Percentiles rank a stretch among this genome's conserved stretches.
These are phyloP conservation scores for Pammene aurita DNA, from an alignment of 2,888 invertebrate genomes.

Conservation along the genomic window DNA sequence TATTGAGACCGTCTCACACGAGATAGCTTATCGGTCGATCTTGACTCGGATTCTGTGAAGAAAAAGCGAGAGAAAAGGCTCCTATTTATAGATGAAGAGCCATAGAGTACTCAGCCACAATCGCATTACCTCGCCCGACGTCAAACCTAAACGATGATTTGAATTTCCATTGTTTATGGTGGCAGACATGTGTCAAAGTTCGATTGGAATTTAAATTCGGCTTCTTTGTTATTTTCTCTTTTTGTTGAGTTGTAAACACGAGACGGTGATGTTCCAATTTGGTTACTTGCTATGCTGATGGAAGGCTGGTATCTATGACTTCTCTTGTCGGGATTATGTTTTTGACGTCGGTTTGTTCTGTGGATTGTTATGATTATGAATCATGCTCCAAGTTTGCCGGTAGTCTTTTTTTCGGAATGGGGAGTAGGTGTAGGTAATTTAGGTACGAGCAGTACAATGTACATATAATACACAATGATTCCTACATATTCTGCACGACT, in stretches of 20 bases:
- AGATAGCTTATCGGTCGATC: slow-evolving; percentile 80
- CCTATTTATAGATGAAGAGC: slow-evolving; percentile 79
- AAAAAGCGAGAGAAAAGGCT: slow-evolving; percentile 81
- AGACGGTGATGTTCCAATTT: slow-evolving; percentile 82
- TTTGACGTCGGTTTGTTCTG: slow-evolving; percentile 76
- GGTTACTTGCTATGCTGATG: slow-evolving; percentile 73
- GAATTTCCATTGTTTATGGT: slow-evolving; percentile 84
- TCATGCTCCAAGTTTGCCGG: slow-evolving; percentile 59
- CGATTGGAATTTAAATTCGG: slow-evolving; percentile 83
- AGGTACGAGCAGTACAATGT: no score
- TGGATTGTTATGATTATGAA: slow-evolving; percentile 78
- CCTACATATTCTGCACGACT: no score
- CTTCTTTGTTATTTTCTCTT: slow-evolving; percentile 79
- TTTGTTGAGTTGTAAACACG: slow-evolving; percentile 82
- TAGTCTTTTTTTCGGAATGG: slow-evolving; percentile 41
- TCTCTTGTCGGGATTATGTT: slow-evolving; percentile 68
- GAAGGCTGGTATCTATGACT: slow-evolving; percentile 76
- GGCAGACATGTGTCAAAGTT: slow-evolving; percentile 84
- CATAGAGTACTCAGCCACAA: slow-evolving; percentile 76
- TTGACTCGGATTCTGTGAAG: slow-evolving; percentile 80
- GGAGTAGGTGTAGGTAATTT: background rate
- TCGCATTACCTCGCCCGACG: slow-evolving; percentile 73
- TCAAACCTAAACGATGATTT: slow-evolving; percentile 78
- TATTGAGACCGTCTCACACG: slow-evolving; percentile 81
- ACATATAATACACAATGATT: no score